Evolutionary conservation across 2,113 vertebrate species (phyloP).

Genomic region (Scomber scombrus): DNA sequence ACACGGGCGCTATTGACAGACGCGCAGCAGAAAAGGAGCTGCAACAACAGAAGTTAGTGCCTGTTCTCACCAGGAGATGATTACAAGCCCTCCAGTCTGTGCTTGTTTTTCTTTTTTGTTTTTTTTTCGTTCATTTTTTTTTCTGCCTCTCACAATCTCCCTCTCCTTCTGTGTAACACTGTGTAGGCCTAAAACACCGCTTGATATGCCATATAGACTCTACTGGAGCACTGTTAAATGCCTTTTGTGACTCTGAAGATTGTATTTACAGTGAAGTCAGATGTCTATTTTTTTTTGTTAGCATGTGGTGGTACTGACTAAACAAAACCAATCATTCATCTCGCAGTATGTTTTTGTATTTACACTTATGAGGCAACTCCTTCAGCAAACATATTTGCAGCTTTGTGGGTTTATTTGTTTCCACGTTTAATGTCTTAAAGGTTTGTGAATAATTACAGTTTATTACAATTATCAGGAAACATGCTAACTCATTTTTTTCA

Average conservation of each 20-base stretch:
- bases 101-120: not conserved
- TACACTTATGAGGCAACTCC: not conserved
- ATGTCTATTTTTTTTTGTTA: constrained; percentile 14
- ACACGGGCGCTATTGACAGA: constrained; percentile 17
- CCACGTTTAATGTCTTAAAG: not conserved
- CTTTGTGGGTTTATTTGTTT: not conserved
- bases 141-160: not conserved
- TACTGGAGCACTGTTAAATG: constrained; percentile 50
- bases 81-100: not conserved
- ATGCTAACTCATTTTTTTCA: not conserved
- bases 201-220: constrained; percentile 38
- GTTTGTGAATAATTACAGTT: not conserved
- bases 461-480: not conserved
- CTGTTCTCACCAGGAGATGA: constrained; percentile 20
- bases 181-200: constrained; percentile 41
- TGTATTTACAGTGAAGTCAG: constrained; percentile 43
- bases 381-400: constrained; percentile 1
- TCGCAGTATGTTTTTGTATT: constrained; percentile 22
- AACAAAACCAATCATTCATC: not conserved
- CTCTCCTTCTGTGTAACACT: constrained; percentile 20
- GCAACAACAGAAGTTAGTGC: constrained; percentile 1
- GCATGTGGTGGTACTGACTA: constrained; percentile 26
- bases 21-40: constrained; percentile 14
- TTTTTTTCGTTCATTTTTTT: not conserved
- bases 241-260: constrained; percentile 72